Percentiles rank a stretch among this genome's conserved stretches.
Conservation (phyloP, 2,113 vertebrate species). For the Patagioenas fasciata region DNA sequence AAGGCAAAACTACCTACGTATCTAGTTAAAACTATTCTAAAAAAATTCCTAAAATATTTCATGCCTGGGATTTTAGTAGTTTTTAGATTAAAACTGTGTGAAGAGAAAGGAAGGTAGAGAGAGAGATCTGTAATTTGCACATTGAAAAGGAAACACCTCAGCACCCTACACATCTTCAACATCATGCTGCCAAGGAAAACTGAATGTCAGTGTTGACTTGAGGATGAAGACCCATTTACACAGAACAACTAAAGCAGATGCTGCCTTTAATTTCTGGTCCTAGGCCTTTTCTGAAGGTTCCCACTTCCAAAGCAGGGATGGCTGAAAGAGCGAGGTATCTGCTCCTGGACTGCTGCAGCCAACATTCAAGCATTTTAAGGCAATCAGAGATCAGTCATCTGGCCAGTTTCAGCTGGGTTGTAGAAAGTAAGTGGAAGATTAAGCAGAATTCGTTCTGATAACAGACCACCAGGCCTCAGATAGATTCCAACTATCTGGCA, state of each 20-base stretch:
- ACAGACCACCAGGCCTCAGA: background rate
- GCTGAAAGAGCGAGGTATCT: background rate
- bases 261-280: background rate
- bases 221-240: background rate
- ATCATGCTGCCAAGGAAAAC: background rate
- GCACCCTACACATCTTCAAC: background rate
- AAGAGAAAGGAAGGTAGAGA: background rate
- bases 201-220: fast-evolving
- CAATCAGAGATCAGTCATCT: background rate
- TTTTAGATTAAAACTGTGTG: background rate
- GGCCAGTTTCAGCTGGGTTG: background rate
- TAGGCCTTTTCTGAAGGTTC: background rate
- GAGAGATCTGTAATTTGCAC: background rate
- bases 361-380: background rate
- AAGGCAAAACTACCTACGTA: background rate
- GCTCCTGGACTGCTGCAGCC: background rate
- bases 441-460: background rate
- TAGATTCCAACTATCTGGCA: background rate
- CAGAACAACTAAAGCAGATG: background rate
- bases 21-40: background rate
- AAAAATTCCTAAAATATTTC: background rate
- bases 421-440: background rate
- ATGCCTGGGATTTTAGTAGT: background rate
- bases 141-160: background rate
- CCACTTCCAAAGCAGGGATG: background rate